A percentile compares a stretch with the other conserved stretches of the same genome.
These are phyloP conservation scores for Lamellibrachia luymesi DNA, from an alignment of 1,140 invertebrate species.

Conservation along the genomic window DNA sequence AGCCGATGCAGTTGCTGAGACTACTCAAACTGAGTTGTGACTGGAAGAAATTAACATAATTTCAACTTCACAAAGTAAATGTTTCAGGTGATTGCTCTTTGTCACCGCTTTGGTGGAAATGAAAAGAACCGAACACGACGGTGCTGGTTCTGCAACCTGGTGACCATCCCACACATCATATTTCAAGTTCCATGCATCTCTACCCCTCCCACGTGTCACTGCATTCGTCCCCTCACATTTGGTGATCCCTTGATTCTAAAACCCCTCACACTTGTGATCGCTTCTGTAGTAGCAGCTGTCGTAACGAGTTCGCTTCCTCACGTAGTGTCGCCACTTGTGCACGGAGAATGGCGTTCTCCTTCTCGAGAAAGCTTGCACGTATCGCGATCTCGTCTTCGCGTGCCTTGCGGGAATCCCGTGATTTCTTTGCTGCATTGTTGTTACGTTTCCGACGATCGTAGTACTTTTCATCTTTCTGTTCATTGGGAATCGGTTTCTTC, in stretches of 20 bases:
- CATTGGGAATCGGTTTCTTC: conserved; percentile 82
- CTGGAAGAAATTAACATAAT: not conserved
- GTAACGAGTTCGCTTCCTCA: conserved; percentile 66
- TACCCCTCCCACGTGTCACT: too few relatives aligned
- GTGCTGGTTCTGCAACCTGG: not conserved
- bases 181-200: not conserved
- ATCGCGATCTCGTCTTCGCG: conserved; percentile 80
- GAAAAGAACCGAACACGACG: not conserved
- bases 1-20: not conserved
- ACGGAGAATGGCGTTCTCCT: conserved; percentile 79
- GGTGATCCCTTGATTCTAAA: not conserved
- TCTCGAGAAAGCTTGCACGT: conserved; percentile 75
- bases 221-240: not conserved
- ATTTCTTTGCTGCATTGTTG: conserved; percentile 89
- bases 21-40: not conserved
- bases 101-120: too few relatives aligned
- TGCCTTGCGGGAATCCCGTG: conserved; percentile 78
- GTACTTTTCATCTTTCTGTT: conserved; percentile 85
- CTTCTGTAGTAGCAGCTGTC: conserved; percentile 24
- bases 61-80: not conserved
- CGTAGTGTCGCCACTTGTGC: conserved; percentile 75
- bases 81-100: not conserved
- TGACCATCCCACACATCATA: not conserved
- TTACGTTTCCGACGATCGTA: conserved; percentile 82
- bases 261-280: not conserved